Evolutionary conservation across 2,888 invertebrate species (phyloP), one percentile per base, ranked within the genome.

Genomic region (Chloroclysta siterata): DNA sequence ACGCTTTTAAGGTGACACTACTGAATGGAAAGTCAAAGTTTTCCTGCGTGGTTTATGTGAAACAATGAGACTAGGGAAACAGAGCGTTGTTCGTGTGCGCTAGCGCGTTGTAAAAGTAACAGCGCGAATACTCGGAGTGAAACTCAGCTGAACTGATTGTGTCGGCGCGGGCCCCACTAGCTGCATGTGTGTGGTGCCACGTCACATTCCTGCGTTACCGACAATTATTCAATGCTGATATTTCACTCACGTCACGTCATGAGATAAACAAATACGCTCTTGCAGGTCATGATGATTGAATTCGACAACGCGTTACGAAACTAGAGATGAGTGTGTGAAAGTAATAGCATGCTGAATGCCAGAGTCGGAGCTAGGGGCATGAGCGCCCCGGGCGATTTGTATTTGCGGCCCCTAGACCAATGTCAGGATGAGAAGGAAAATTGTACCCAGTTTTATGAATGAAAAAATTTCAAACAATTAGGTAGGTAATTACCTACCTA

Each of bases 51-150:
- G 71, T 72, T 76, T 80, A 79, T 77, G 78, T 79, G 80, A 83
- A 69, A 89, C 91, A 91, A 91, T 89, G 80, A 87, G 84, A 84
- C 85, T 83, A 88, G 87, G 91, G 90, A 90, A 91, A 90, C 90
- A 92, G 90, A 91, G 90, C 90, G 90, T 88, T 85, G 83, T 81
- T 88, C 88, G 87, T 93, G 93, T 85, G 90, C 90, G 90, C 78
- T 85, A 83, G 92, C 87, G 90, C 91, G 91, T 91, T 89, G 89
- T 88, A 92, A 91, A 92, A 91, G 90, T 90, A 90, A 90, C 91
- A 90, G 83, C 90, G 83, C 88, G 86, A 90, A 93, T 92, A 91
- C 90, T 90, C 90, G 77, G 83, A 85, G 93, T 90, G 93, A 93
- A 93, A 93, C 90, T 90, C 89, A 84, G 77, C 86, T 83, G 89